phyloP scores from a whole-genome alignment of 1,140 invertebrate genomes.

The Trichonephila inaurata region DNA sequence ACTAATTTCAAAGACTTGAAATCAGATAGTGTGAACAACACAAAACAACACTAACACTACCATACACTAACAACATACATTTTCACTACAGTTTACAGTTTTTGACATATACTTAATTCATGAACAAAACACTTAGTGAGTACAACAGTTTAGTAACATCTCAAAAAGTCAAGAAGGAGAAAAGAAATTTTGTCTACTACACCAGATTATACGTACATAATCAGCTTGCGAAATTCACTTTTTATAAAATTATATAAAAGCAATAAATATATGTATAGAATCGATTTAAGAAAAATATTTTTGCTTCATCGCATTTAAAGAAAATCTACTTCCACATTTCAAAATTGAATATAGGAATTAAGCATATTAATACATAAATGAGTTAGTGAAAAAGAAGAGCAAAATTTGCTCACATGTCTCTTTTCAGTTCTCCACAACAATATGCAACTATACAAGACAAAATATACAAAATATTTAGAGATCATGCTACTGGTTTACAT shows the following conservation, averaged over 20 bases:
- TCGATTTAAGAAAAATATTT: constrained; percentile 14
- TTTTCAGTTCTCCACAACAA: constrained; percentile 35
- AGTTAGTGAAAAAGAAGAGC: background rate
- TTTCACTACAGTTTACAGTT: background rate
- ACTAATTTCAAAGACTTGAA: constrained; percentile 2
- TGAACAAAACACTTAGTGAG: background rate
- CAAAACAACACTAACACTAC: background rate
- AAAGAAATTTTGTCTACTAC: background rate
- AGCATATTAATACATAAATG: background rate
- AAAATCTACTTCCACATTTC: background rate
- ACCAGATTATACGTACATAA: background rate
- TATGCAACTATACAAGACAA: constrained; percentile 66
- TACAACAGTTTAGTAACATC: background rate
- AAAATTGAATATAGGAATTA: background rate
- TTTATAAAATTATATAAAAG: constrained; percentile 40
- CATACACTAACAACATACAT: background rate
- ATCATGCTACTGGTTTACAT: constrained; percentile 73
- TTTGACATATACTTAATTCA: background rate
- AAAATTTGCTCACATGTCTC: background rate
- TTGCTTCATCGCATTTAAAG: background rate
- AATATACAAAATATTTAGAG: constrained; percentile 73
- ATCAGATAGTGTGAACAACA: background rate
- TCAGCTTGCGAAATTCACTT: constrained; percentile 5
- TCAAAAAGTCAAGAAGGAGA: background rate
- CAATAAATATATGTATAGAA: background rate